Percentiles rank a stretch among this genome's conserved stretches.
Evolutionary conservation across 2,888 invertebrate species (phyloP).

Genomic region (Limenitis camilla): DNA sequence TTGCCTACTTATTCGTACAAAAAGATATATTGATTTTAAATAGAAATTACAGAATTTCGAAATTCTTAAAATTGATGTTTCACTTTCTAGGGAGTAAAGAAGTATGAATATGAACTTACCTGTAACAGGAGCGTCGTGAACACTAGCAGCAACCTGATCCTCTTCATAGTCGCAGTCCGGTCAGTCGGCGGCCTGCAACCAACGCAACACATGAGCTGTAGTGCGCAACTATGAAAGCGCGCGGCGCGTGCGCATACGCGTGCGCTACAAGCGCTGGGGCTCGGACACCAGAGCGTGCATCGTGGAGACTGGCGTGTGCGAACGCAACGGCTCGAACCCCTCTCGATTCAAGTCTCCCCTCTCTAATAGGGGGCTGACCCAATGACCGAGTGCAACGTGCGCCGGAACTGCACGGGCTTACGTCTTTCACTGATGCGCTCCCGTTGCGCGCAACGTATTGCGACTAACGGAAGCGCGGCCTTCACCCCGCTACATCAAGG

Average conservation of each 20-base stretch:
- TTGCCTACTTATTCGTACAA: no score
- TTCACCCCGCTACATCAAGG: conserved; percentile 65
- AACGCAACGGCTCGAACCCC: conserved; percentile 22
- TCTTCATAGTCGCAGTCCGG: conserved; percentile 68
- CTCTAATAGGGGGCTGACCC: conserved; percentile 53
- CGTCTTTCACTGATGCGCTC: conserved; percentile 55
- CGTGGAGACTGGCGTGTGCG: conserved; percentile 31
- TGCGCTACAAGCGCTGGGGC: conserved; percentile 45
- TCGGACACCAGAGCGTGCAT: conserved; percentile 39
- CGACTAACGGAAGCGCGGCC: conserved; percentile 62
- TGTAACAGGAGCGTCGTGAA: conserved; percentile 64
- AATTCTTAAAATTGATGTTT: not conserved
- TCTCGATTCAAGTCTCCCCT: conserved; percentile 23
- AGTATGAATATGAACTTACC: conserved; percentile 40
- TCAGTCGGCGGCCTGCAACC: conserved; percentile 63
- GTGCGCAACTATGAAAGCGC: conserved; percentile 35
- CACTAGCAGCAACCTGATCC: conserved; percentile 65
- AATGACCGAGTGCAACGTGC: conserved; percentile 66
- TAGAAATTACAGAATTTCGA: no score
- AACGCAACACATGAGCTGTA: conserved; percentile 58
- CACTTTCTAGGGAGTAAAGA: conserved; percentile 3
- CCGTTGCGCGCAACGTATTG: conserved; percentile 34
- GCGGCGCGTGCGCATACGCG: conserved; percentile 37
- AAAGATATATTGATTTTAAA: no score
- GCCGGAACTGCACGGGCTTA: conserved; percentile 65